Conservation (phyloP, 2,113 vertebrate genomes). For the Ictalurus furcatus region DNA sequence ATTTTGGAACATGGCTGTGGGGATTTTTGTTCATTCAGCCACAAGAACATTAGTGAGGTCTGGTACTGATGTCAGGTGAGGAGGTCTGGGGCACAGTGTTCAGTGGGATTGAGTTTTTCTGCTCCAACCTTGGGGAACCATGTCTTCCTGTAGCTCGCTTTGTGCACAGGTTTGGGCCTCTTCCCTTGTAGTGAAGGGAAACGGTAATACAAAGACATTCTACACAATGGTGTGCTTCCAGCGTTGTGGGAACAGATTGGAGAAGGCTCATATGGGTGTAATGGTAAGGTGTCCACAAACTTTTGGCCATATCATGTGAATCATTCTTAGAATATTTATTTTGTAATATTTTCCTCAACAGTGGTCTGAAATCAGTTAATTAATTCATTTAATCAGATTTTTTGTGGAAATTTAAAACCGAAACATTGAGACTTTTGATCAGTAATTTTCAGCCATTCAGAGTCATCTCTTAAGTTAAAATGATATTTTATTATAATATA, state of each 20-base stretch:
- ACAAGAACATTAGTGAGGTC: not conserved
- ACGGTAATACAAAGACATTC: no score
- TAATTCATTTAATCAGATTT: not conserved
- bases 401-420: not conserved
- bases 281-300: not conserved
- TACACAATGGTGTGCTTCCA: not conserved
- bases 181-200: no score
- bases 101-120: no score
- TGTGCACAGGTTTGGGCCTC: no score
- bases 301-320: not conserved
- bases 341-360: not conserved
- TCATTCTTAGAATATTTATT: not conserved
- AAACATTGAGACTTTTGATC: not conserved
- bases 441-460: not conserved
- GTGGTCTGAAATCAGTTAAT: not conserved
- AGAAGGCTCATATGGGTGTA: not conserved
- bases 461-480: not conserved
- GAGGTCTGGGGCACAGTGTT: no score
- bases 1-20: not conserved
- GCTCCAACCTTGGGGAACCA: no score
- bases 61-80: no score
- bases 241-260: not conserved
- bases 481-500: not conserved
- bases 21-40: not conserved
- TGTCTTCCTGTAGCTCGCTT: no score